These are phyloP conservation scores for Progne subis DNA, from an alignment of 2,113 vertebrate species.

Conservation along the genomic window DNA sequence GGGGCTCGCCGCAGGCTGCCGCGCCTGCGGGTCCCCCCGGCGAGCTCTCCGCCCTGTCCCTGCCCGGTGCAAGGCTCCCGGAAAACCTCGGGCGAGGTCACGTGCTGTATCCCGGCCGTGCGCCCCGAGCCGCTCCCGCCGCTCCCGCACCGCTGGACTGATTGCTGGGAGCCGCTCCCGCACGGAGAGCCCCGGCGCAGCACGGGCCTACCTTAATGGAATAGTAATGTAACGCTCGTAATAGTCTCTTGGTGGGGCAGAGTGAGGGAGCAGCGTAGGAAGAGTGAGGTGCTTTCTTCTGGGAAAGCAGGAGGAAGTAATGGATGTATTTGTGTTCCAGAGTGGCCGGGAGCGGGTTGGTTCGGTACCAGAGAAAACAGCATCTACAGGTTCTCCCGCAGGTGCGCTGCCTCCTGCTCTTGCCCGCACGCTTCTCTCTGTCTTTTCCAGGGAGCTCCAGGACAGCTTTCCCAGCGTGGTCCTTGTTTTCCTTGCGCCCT, in stretches of 20 bases:
- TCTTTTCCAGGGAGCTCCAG: neutral
- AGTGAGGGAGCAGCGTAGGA: neutral
- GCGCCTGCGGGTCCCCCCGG: no score
- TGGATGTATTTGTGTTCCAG: neutral
- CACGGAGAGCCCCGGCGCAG: neutral
- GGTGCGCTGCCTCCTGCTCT: neutral
- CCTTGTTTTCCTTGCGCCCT: neutral
- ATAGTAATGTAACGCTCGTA: neutral
- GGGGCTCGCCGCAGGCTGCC: no score
- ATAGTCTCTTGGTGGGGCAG: neutral
- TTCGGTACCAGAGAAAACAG: neutral
- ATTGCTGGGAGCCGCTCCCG: rapidly evolving
- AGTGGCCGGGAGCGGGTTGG: neutral
- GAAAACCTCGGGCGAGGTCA: neutral
- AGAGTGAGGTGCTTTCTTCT: neutral
- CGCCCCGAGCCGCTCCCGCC: no score
- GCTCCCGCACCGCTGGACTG: no score
- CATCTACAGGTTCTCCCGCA: neutral
- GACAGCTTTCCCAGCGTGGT: neutral
- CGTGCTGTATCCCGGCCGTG: neutral
- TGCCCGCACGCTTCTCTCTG: neutral
- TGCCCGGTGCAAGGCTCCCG: rapidly evolving
- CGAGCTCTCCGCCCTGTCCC: rapidly evolving
- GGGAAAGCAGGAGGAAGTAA: neutral
- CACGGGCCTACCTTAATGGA: rapidly evolving